Percentiles rank a stretch among this genome's conserved stretches.
phyloP scores from a whole-genome alignment of 1,140 invertebrate genomes.

The Drosophila micromelanica region DNA sequence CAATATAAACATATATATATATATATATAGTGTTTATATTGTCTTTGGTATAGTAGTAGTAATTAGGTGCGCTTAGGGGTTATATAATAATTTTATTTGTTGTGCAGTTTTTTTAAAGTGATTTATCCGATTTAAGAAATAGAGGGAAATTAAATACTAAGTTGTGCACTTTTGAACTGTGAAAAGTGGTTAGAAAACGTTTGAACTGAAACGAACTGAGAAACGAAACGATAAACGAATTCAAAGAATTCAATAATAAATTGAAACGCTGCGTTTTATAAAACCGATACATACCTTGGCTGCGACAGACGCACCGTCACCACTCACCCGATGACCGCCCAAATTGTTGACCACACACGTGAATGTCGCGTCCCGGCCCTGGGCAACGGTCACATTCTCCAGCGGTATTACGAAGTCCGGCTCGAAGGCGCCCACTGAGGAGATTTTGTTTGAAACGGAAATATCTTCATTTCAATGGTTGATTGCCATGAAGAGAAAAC shows the following conservation, averaged over 20 bases:
- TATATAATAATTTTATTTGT: constrained; percentile 59
- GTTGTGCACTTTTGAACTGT: constrained; percentile 56
- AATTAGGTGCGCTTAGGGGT: constrained; percentile 44
- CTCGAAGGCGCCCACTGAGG: constrained; percentile 87
- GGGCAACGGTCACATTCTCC: constrained; percentile 94
- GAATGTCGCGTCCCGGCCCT: constrained; percentile 94
- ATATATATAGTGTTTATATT: no score
- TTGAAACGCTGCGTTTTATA: constrained; percentile 65
- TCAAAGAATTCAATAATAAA: constrained; percentile 28
- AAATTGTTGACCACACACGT: constrained; percentile 96
- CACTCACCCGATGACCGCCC: constrained; percentile 96
- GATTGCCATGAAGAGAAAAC: constrained; percentile 73
- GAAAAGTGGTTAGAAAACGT: constrained; percentile 40
- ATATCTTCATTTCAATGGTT: constrained; percentile 80
- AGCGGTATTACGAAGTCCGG: constrained; percentile 93
- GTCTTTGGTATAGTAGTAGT: constrained; percentile 33
- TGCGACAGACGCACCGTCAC: constrained; percentile 88
- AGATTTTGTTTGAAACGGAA: constrained; percentile 84
- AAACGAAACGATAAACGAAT: constrained; percentile 22
- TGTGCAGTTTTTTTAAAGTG: constrained; percentile 53
- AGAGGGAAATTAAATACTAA: constrained; percentile 39
- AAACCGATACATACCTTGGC: constrained; percentile 91
- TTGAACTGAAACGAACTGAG: constrained; percentile 10
- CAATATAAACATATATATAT: no score
- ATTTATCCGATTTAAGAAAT: constrained; percentile 2